These are phyloP conservation scores for Diachasma alloeum DNA, from an alignment of 1,140 invertebrate genomes.

Conservation along the genomic window DNA sequence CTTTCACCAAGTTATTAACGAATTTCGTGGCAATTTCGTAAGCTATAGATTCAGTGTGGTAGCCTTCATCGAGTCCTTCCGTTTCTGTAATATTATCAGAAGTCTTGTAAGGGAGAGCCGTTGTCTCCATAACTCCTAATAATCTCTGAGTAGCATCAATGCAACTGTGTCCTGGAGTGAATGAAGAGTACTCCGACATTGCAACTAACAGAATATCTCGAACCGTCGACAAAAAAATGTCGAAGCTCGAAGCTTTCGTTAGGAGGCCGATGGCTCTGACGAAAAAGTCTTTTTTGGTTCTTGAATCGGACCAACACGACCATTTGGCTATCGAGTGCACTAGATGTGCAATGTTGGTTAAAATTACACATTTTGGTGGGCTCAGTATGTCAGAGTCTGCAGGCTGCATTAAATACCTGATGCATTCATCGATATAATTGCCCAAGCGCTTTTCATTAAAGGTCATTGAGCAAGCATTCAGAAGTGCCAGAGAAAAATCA, in stretches of 20 bases:
- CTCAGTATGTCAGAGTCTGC: neutral
- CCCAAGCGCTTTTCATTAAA: slow-evolving; percentile 15
- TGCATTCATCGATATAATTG: slow-evolving; percentile 19
- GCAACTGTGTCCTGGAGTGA: neutral
- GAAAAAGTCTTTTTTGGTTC: slow-evolving; percentile 28
- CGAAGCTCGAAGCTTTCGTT: slow-evolving; percentile 9
- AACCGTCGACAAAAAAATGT: slow-evolving; percentile 11
- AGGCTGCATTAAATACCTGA: neutral
- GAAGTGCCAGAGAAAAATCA: slow-evolving; percentile 21
- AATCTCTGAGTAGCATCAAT: too few species aligned
- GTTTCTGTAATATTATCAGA: too few species aligned
- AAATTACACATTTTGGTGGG: neutral
- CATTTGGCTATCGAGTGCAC: slow-evolving; percentile 26
- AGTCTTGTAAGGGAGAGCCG: too few species aligned
- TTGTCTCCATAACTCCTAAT: too few species aligned
- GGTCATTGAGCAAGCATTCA: slow-evolving; percentile 9
- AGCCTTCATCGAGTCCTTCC: too few species aligned
- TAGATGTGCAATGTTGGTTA: slow-evolving; percentile 32
- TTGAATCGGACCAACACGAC: slow-evolving; percentile 25
- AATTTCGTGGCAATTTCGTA: too few species aligned
- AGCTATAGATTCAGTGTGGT: too few species aligned
- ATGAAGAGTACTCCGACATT: slow-evolving; percentile 21
- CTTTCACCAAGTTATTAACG: neutral
- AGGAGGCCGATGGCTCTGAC: slow-evolving; percentile 24
- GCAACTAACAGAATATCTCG: slow-evolving; percentile 20